Conservation (phyloP, 2,888 invertebrate species). For the Polyommatus iphigenia region DNA sequence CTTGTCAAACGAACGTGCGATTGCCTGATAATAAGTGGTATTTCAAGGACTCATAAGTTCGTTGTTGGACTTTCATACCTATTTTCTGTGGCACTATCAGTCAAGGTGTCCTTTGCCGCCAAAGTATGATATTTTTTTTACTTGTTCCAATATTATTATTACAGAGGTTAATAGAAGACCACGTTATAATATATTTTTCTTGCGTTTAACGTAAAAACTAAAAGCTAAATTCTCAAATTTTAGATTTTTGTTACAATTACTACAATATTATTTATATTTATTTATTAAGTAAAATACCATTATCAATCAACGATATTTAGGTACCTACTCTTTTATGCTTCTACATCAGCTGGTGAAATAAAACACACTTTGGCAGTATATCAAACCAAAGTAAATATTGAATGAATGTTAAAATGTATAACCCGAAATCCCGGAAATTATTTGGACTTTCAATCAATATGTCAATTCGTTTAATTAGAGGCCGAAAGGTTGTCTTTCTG, state of each 20-base stretch:
- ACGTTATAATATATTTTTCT: no score
- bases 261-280: no score
- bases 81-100: background rate
- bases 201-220: no score
- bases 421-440: background rate
- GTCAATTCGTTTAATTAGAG: slow-evolving; percentile 10
- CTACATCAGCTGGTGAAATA: background rate
- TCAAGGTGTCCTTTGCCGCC: no score
- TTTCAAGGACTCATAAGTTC: background rate
- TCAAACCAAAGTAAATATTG: slow-evolving; percentile 7
- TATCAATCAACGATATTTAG: no score
- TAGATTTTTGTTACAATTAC: no score
- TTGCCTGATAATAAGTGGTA: background rate
- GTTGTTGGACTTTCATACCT: background rate
- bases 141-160: no score
- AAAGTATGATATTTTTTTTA: no score
- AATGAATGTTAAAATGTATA: background rate
- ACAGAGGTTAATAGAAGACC: no score
- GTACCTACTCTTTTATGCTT: no score
- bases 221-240: no score
- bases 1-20: background rate
- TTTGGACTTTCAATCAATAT: slow-evolving; percentile 4
- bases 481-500: background rate
- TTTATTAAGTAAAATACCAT: no score
- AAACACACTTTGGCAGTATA: background rate